A percentile compares a stretch with the other conserved stretches of the same genome.
These are phyloP conservation scores for Lutjanus campechanus DNA, from an alignment of 2,797 vertebrate species.

Conservation along the genomic window DNA sequence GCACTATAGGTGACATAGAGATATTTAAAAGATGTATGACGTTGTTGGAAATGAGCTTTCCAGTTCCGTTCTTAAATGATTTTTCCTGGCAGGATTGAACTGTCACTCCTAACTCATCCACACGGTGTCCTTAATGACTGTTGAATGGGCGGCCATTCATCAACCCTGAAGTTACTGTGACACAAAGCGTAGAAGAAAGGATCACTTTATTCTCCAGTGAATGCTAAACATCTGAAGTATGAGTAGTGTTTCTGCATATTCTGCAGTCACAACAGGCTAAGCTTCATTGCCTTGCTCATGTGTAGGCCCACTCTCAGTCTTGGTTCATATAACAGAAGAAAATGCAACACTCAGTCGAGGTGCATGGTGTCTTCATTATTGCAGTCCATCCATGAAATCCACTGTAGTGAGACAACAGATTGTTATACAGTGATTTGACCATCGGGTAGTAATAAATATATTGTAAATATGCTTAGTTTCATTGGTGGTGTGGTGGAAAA, in stretches of 20 bases:
- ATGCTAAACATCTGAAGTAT: neutral
- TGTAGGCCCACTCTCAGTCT: neutral
- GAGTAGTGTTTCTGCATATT: neutral
- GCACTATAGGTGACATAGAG: neutral
- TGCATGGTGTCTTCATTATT: neutral
- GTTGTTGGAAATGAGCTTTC: neutral
- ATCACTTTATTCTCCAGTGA: neutral
- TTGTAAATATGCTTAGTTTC: too few relatives aligned
- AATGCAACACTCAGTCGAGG: neutral
- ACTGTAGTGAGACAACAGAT: neutral
- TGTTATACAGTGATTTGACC: conserved; percentile 1
- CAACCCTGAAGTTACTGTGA: neutral
- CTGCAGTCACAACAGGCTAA: neutral
- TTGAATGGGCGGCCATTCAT: conserved; percentile 12
- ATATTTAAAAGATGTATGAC: neutral
- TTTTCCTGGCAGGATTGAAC: neutral
- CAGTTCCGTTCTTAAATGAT: neutral
- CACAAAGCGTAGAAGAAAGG: neutral
- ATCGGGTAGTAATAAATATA: neutral
- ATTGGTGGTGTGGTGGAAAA: too few relatives aligned
- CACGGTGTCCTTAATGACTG: conserved; percentile 22
- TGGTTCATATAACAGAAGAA: neutral
- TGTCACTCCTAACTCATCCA: conserved; percentile 19
- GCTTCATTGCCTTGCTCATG: too few relatives aligned
- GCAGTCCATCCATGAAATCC: neutral